Evolutionary conservation across 2,113 vertebrate genomes (phyloP).

Genomic region (Ciconia boyciana): DNA sequence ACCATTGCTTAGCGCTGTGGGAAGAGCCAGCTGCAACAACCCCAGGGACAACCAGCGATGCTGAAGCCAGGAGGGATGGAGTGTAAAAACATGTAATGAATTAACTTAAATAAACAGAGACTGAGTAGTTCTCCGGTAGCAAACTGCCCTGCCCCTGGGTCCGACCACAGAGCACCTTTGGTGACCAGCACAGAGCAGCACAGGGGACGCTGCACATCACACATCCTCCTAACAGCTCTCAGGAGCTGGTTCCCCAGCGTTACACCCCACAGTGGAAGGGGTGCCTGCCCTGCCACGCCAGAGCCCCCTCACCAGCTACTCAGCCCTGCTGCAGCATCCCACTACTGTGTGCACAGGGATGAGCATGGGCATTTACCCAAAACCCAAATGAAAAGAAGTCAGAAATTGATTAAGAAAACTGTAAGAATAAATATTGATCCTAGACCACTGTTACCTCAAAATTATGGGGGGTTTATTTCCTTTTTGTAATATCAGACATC

Average conservation of each 20-base stretch:
- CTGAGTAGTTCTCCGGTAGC: neutral
- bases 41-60: neutral
- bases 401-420: neutral
- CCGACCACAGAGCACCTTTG: neutral
- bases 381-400: neutral
- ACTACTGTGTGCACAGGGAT: neutral
- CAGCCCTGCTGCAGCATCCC: neutral
- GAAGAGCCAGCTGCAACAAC: neutral
- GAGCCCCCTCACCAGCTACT: neutral
- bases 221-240: neutral
- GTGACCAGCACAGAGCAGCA: neutral
- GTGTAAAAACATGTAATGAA: neutral
- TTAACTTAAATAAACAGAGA: neutral
- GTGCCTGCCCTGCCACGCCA: rapidly evolving
- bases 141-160: neutral
- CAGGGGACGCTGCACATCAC: rapidly evolving
- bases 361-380: neutral
- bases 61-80: neutral
- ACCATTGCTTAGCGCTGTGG: rapidly evolving
- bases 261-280: neutral
- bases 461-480: neutral
- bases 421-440: neutral
- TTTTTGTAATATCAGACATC: neutral
- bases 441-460: neutral
- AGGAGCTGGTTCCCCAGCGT: neutral